phyloP scores from a whole-genome alignment of 1,140 invertebrate species.

The Cyphomyrmex costatus region DNA sequence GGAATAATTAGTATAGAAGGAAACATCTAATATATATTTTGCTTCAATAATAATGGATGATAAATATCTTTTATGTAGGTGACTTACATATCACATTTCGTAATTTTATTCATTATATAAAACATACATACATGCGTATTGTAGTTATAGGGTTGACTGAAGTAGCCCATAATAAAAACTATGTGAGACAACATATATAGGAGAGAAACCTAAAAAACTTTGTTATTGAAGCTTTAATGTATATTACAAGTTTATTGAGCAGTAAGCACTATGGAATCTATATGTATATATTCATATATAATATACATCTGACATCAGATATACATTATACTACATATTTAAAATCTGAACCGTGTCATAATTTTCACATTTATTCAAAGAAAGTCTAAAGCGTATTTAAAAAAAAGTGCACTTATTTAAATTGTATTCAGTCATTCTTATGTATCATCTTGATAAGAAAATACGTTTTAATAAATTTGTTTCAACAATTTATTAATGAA shows the following conservation, averaged over 20 bases:
- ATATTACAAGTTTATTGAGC: slow-evolving; percentile 25
- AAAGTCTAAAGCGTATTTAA: slow-evolving; percentile 21
- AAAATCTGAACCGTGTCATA: slow-evolving; percentile 3
- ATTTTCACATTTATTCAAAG: slow-evolving; percentile 10
- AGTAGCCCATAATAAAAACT: slow-evolving; percentile 1
- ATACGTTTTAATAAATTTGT: slow-evolving; percentile 56
- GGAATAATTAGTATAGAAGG: not conserved
- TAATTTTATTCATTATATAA: slow-evolving; percentile 21
- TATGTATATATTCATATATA: not conserved
- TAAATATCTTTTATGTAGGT: slow-evolving; percentile 15
- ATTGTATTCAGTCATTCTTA: not conserved
- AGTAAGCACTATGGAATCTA: slow-evolving; percentile 32
- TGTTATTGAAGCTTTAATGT: slow-evolving; percentile 9
- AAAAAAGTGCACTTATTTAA: slow-evolving; percentile 10
- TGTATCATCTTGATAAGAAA: slow-evolving; percentile 58
- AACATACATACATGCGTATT: slow-evolving; percentile 19
- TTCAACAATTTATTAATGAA: slow-evolving; percentile 66
- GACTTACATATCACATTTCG: slow-evolving; percentile 35
- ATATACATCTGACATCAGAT: slow-evolving; percentile 13
- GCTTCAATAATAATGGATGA: slow-evolving; percentile 14
- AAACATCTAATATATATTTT: slow-evolving; percentile 4
- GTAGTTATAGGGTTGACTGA: slow-evolving; percentile 29
- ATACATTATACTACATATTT: slow-evolving; percentile 23
- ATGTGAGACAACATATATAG: slow-evolving; percentile 1
- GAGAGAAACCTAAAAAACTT: slow-evolving; percentile 27